A percentile compares a stretch with the other conserved stretches of the same genome.
phyloP scores from a whole-genome alignment of 2,113 vertebrate genomes.

The rabbit (Oryctolagus cuniculus) region mOryCun1.1 NC_091435.1:168246501-168247000 shows the following conservation, averaged over 20 bases:
- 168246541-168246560: conserved; percentile 27
- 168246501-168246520: background rate
- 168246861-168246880: too few relatives aligned
- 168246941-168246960: too few relatives aligned
- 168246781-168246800: too few relatives aligned
- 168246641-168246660: conserved; percentile 55
- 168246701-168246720: conserved; percentile 45
- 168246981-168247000: too few relatives aligned
- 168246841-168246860: too few relatives aligned
- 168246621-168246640: conserved; percentile 60
- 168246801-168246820: too few relatives aligned
- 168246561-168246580: conserved; percentile 65
- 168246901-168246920: too few relatives aligned
- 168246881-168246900: too few relatives aligned
- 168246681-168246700: conserved; percentile 70
- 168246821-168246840: too few relatives aligned
- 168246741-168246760: conserved; percentile 44
- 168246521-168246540: conserved; percentile 1
- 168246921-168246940: too few relatives aligned
- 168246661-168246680: conserved; percentile 69
- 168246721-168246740: background rate
- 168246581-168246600: conserved; percentile 76
- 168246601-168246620: conserved; percentile 76
- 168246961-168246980: too few relatives aligned
- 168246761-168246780: conserved; percentile 30